phyloP scores from a whole-genome alignment of 2,113 vertebrate species.

The Hemicordylus capensis region DNA sequence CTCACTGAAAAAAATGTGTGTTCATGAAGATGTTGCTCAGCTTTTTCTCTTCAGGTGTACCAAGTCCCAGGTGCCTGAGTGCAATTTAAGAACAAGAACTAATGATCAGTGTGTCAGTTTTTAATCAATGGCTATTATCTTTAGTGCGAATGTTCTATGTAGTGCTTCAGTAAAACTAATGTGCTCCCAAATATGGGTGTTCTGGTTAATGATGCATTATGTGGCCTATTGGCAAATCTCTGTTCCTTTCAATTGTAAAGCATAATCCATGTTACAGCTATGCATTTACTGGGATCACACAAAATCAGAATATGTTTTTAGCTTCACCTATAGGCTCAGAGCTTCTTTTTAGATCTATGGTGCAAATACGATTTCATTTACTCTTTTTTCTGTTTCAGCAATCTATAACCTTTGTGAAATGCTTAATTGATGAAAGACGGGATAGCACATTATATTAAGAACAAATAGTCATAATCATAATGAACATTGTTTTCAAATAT shows the following conservation, averaged over 20 bases:
- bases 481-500: rapidly evolving
- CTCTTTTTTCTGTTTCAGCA: not conserved
- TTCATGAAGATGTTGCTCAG: slow-evolving; percentile 36
- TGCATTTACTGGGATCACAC: not conserved
- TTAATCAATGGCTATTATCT: slow-evolving; percentile 79
- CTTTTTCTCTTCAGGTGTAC: slow-evolving; percentile 12
- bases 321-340: not conserved
- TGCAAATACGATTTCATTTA: not conserved
- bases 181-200: slow-evolving; percentile 63
- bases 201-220: slow-evolving; percentile 73
- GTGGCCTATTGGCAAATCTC: slow-evolving; percentile 63
- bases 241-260: slow-evolving; percentile 74
- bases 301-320: not conserved
- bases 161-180: slow-evolving; percentile 55
- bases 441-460: not conserved
- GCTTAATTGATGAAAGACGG: not conserved
- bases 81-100: slow-evolving; percentile 53
- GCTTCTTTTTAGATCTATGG: not conserved
- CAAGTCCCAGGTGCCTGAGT: slow-evolving; percentile 8
- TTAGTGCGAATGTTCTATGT: slow-evolving; percentile 56
- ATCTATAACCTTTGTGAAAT: not conserved
- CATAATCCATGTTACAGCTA: slow-evolving; percentile 23
- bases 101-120: slow-evolving; percentile 64
- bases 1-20: slow-evolving; percentile 8
- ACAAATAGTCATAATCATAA: not conserved